These are phyloP conservation scores for Pandemis heparana DNA, from an alignment of 2,888 invertebrate species.

Conservation along the genomic window DNA sequence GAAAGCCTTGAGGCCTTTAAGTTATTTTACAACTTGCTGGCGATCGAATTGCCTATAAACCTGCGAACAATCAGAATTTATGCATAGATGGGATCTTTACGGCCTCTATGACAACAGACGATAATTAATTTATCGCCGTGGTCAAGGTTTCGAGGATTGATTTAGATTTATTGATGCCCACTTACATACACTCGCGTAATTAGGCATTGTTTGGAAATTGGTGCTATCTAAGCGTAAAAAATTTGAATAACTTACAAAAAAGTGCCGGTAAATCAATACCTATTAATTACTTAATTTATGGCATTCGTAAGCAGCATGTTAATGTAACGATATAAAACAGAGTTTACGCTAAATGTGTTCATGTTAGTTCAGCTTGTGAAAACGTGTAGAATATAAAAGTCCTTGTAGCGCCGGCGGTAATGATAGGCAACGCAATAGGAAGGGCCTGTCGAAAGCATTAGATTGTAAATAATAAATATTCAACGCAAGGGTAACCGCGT, in stretches of 20 bases:
- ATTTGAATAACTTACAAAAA: background rate
- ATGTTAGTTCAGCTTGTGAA: constrained; percentile 25
- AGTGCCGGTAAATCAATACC: background rate
- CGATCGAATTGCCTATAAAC: constrained; percentile 77
- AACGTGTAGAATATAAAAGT: constrained; percentile 48
- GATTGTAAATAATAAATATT: constrained; percentile 64
- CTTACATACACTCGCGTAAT: background rate
- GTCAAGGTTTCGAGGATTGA: constrained; percentile 66
- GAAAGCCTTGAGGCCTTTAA: constrained; percentile 68
- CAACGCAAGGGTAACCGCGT: constrained; percentile 78
- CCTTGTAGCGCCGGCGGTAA: constrained; percentile 51
- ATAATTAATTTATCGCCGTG: constrained; percentile 71
- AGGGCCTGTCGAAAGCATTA: constrained; percentile 68
- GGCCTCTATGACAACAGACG: constrained; percentile 59
- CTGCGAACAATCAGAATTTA: constrained; percentile 74
- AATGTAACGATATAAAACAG: constrained; percentile 12
- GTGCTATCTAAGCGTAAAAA: background rate
- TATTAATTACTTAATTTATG: background rate
- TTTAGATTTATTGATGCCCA: constrained; percentile 49
- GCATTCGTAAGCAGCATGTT: background rate
- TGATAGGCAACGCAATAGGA: constrained; percentile 55
- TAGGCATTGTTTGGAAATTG: constrained; percentile 15
- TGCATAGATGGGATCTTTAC: constrained; percentile 68
- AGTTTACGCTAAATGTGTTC: constrained; percentile 6
- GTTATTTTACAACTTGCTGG: constrained; percentile 74